Evolutionary conservation across 2,797 vertebrate genomes (phyloP).

Genomic region (Anabas testudineus): DNA sequence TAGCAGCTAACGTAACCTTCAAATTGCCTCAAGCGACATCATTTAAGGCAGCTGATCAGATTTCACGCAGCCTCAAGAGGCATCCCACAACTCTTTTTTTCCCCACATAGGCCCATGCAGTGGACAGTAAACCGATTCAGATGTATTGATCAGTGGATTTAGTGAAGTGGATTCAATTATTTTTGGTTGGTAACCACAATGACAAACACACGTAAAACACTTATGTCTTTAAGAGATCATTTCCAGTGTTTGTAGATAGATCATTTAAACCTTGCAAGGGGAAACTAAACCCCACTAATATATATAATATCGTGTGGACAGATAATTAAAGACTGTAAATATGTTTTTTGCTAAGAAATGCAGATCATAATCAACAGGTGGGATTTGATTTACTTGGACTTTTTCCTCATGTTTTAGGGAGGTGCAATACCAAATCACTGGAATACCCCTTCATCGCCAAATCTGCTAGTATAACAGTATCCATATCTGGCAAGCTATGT

Average conservation of each 20-base stretch:
- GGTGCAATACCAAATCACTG: background rate
- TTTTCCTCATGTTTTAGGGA: background rate
- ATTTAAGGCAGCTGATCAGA: background rate
- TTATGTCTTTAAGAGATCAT: too few species aligned
- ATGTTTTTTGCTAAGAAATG: background rate
- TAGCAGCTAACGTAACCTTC: conserved; percentile 1
- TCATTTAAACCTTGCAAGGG: background rate
- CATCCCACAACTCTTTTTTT: background rate
- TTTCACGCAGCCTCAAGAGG: background rate
- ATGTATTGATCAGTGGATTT: background rate
- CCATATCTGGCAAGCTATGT: conserved; percentile 13
- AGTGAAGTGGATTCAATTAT: background rate
- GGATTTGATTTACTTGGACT: background rate
- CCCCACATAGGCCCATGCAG: too few species aligned
- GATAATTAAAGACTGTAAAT: conserved; percentile 4
- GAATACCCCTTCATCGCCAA: conserved; percentile 14
- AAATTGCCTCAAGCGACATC: background rate
- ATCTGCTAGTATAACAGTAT: conserved; percentile 1
- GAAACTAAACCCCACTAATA: background rate
- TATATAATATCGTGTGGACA: background rate
- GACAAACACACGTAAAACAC: background rate
- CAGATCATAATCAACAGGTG: background rate
- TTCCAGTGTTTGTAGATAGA: background rate
- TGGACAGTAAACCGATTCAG: background rate
- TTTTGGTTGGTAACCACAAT: background rate